Percentiles rank a stretch among this genome's conserved stretches.
phyloP scores from a whole-genome alignment of 2,888 invertebrate genomes.

The Dryomyza anilis region DNA sequence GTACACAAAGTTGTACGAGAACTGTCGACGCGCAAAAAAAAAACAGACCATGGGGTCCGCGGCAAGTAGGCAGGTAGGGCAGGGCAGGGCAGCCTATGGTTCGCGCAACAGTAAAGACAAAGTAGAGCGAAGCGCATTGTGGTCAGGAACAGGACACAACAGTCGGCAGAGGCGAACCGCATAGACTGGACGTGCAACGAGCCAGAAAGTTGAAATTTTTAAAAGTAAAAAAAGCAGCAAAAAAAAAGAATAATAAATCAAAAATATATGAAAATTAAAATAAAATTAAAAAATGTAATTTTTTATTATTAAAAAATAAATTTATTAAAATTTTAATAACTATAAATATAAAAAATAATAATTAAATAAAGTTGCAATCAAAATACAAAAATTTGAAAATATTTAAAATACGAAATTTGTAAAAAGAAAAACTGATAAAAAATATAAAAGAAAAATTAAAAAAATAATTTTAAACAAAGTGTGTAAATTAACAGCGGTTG shows the following conservation, averaged over 20 bases:
- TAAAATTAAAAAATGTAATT: not conserved
- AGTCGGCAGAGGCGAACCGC: conserved; percentile 31
- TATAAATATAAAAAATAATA: not conserved
- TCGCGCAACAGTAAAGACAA: conserved; percentile 5
- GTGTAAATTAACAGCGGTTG: too few species aligned
- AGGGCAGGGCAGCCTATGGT: not conserved
- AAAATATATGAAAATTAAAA: not conserved
- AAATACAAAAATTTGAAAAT: too few species aligned
- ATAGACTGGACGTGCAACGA: conserved; percentile 32
- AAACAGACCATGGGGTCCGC: too few species aligned
- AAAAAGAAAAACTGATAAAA: too few species aligned
- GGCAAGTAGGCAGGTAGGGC: not conserved
- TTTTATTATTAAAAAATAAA: not conserved
- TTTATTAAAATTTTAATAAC: not conserved
- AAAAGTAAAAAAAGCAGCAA: not conserved
- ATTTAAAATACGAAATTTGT: too few species aligned
- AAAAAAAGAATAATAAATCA: too few species aligned
- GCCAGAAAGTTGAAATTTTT: not conserved
- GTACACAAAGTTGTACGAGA: too few species aligned
- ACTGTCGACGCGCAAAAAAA: too few species aligned
- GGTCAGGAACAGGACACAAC: conserved; percentile 28
- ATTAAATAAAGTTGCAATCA: too few species aligned
- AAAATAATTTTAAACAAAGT: too few species aligned
- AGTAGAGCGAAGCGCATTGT: conserved; percentile 17
- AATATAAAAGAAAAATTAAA: too few species aligned